Percentiles rank a stretch among this genome's conserved stretches.
phyloP scores from a whole-genome alignment of 2,113 vertebrate genomes.

The Perccottus glenii region DNA sequence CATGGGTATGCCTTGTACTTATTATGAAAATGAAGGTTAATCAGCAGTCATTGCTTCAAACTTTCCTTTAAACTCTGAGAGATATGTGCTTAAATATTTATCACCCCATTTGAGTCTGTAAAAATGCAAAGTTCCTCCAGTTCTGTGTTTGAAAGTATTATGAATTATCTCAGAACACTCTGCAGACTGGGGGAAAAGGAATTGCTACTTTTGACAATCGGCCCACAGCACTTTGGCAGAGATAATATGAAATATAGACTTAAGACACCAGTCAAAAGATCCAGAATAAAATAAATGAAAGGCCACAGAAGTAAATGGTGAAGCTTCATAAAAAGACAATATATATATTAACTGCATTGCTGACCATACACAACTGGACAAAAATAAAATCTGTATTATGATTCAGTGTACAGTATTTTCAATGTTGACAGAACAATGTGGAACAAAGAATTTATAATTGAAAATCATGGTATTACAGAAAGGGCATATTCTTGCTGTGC shows the following conservation, averaged over 20 bases:
- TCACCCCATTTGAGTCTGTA: conserved; percentile 28
- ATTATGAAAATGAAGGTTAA: conserved; percentile 58
- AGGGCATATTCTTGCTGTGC: no score
- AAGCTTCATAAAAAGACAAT: background rate
- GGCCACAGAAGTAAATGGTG: background rate
- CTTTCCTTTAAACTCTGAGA: conserved; percentile 38
- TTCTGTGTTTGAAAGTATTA: conserved; percentile 16
- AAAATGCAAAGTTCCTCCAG: conserved; percentile 1
- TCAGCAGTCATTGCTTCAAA: conserved; percentile 43
- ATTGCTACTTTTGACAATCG: conserved; percentile 11
- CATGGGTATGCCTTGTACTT: conserved; percentile 26
- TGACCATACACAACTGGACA: background rate
- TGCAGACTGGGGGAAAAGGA: conserved; percentile 17
- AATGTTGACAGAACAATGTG: background rate
- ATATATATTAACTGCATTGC: background rate
- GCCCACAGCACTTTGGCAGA: background rate
- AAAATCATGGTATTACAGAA: no score
- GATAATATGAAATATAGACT: conserved; percentile 9
- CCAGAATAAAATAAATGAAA: background rate
- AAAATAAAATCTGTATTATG: background rate
- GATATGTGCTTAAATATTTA: conserved; percentile 52
- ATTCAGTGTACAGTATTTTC: no score
- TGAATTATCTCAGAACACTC: conserved; percentile 21
- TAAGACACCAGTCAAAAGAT: background rate
- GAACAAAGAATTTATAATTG: no score